Percentiles rank a stretch among this genome's conserved stretches.
Evolutionary conservation across 1,140 invertebrate genomes (phyloP).

Genomic region (Maniola jurtina): DNA sequence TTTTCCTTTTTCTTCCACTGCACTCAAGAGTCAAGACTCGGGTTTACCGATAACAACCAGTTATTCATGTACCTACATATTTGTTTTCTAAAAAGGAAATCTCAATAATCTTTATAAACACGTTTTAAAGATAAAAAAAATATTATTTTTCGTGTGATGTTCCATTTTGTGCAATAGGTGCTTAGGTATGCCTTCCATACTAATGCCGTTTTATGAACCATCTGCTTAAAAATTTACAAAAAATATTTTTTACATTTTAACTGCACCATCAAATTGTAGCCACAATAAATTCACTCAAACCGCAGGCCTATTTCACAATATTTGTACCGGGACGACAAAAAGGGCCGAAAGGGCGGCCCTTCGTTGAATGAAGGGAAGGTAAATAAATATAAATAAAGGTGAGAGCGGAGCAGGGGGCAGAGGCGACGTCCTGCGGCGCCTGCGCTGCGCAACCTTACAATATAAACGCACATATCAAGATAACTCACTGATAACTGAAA

Average conservation of each 20-base stretch:
- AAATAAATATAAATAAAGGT: conserved; percentile 79
- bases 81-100: too few species aligned
- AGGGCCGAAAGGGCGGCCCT: conserved; percentile 76
- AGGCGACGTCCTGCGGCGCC: conserved; percentile 63
- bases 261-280: conserved; percentile 61
- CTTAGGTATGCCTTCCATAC: neutral
- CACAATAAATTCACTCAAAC: conserved; percentile 75
- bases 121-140: too few species aligned
- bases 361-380: conserved; percentile 77
- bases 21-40: neutral
- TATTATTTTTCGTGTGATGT: too few species aligned
- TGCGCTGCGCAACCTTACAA: conserved; percentile 39
- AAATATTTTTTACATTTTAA: conserved; percentile 39
- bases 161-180: too few species aligned
- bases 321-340: conserved; percentile 76
- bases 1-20: conserved; percentile 2
- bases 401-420: conserved; percentile 53
- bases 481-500: neutral
- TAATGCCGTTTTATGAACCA: conserved; percentile 20
- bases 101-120: too few species aligned
- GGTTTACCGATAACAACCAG: too few species aligned
- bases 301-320: conserved; percentile 75
- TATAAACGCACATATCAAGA: conserved; percentile 1
- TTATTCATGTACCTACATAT: too few species aligned
- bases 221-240: conserved; percentile 32